A percentile compares a stretch with the other conserved stretches of the same genome.
Evolutionary conservation across 2,113 vertebrate species (phyloP).

Genomic region (Ictalurus punctatus): DNA sequence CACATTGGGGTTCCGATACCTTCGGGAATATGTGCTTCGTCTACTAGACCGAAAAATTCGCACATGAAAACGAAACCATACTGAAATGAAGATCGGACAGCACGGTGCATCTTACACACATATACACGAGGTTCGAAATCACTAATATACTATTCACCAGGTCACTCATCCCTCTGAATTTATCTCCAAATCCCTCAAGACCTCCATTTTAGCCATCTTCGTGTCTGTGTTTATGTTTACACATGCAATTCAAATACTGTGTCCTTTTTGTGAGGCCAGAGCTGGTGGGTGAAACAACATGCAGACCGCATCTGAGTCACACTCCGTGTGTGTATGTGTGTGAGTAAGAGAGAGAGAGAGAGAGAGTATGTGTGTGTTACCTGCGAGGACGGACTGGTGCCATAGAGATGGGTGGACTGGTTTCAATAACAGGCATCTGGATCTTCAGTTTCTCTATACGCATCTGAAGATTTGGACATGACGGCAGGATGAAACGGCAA

Average conservation of each 20-base stretch:
- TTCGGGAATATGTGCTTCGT: constrained; percentile 1
- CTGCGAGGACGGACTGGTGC: constrained; percentile 74
- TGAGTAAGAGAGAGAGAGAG: background rate
- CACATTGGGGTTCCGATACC: constrained; percentile 20
- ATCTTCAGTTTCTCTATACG: constrained; percentile 75
- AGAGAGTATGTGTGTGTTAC: constrained; percentile 52
- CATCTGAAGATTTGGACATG: constrained; percentile 69
- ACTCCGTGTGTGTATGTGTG: constrained; percentile 9
- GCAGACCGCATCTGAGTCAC: constrained; percentile 22
- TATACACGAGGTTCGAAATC: too few relatives aligned
- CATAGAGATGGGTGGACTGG: constrained; percentile 67
- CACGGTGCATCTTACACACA: background rate
- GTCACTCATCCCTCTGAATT: background rate
- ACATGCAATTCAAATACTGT: constrained; percentile 23
- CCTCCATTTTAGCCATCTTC: background rate
- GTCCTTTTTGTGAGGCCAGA: constrained; percentile 30
- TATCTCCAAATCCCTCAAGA: background rate
- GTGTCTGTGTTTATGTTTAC: background rate
- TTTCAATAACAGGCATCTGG: constrained; percentile 73
- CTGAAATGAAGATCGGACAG: background rate
- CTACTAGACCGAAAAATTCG: background rate
- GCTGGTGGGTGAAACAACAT: constrained; percentile 36
- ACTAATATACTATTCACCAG: too few relatives aligned
- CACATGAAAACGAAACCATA: background rate
- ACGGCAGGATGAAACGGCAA: constrained; percentile 58